These are phyloP conservation scores for Crossaster papposus DNA, from an alignment of 53 echinoderm and acorn worm species.

Conservation along the genomic window DNA sequence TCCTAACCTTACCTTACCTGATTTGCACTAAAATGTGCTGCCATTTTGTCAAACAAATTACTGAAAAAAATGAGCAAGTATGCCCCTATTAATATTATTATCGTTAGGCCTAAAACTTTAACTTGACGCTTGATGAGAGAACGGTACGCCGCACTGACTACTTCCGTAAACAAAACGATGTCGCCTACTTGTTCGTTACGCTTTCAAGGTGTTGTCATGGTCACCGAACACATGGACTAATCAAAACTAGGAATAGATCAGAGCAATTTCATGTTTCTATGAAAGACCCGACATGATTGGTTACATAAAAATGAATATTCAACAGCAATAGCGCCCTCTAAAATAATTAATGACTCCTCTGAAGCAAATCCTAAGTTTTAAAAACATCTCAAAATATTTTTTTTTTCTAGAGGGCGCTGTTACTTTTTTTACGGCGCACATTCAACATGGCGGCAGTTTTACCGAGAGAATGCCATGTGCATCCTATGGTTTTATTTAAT, in stretches of 20 bases:
- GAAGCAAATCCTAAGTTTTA: too few relatives aligned
- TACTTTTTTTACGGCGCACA: constrained; percentile 35
- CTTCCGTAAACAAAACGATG: constrained; percentile 31
- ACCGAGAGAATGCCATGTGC: constrained; percentile 79
- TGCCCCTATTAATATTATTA: too few relatives aligned
- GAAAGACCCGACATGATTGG: constrained; percentile 2
- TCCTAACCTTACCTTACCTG: too few relatives aligned
- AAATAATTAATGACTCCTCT: too few relatives aligned
- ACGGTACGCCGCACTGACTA: too few relatives aligned
- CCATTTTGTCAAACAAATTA: constrained; percentile 52
- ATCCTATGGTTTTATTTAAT: constrained; percentile 94
- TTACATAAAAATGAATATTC: constrained; percentile 6
- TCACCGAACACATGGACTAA: constrained; percentile 12
- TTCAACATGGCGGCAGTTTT: constrained; percentile 86
- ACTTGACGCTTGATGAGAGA: too few relatives aligned
- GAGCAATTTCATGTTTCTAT: neutral
- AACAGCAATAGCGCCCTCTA: neutral
- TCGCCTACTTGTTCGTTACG: too few relatives aligned
- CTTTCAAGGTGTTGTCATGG: constrained; percentile 11
- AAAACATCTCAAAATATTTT: too few relatives aligned
- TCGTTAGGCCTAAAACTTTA: too few relatives aligned
- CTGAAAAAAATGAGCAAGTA: neutral
- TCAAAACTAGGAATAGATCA: neutral
- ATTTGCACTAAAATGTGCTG: constrained; percentile 92
- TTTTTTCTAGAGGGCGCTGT: constrained; percentile 41